Base-by-base conservation (phyloP, 2,797 vertebrate species). In the Capromys pilorides region DNA sequence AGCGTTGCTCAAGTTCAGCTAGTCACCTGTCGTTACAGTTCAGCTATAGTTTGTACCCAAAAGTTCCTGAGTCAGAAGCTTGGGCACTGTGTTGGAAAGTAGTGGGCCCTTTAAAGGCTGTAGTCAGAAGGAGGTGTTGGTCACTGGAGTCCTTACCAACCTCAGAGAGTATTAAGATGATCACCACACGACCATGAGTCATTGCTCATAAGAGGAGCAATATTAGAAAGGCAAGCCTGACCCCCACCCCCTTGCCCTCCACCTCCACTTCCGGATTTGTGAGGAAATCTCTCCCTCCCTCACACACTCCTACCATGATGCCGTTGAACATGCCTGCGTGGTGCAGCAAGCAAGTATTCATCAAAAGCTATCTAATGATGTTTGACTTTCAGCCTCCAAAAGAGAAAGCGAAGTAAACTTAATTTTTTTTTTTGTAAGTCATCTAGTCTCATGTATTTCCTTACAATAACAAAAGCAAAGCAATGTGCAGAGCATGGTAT, bases 1-100 rank as follows among this genome's bases (percentile, higher is more conserved):
- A 64, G 16, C 3, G 19, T 18, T 45, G 62, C n/a, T 61, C 4
- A 1, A 4, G 59, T 77, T 19, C 1, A 13, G 14, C 4, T 1
- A 4, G 21, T n/a, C 59, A 22, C 33, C 24, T 7, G 1, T 64
- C 6, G 18, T 45, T n/a, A n/a, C 33, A 12, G 6, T n/a, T 85
- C 31, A 41, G 19, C 10, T 61, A 33, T 24, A 41, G 31, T 84
- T 66, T 84, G 41, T 45, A 26, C 31, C 19, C 45, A 51, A 11
- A 41, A 22, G 62, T 51, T 51, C 62, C n/a, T 33, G 31, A 13
- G 4, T 39, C 33, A 54, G 21, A 69, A 69, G 3, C 33, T 26
- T 16, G 31, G 19, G 51, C 8, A 33, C 22, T 4, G 16, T 19
- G 49, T 10, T 28, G 14, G n/a, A 33, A 39, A 28, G 33, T 26